Percentiles rank a stretch among this genome's conserved stretches.
Evolutionary conservation across 2,888 invertebrate genomes (phyloP).

Genomic region (Thereva unica): DNA sequence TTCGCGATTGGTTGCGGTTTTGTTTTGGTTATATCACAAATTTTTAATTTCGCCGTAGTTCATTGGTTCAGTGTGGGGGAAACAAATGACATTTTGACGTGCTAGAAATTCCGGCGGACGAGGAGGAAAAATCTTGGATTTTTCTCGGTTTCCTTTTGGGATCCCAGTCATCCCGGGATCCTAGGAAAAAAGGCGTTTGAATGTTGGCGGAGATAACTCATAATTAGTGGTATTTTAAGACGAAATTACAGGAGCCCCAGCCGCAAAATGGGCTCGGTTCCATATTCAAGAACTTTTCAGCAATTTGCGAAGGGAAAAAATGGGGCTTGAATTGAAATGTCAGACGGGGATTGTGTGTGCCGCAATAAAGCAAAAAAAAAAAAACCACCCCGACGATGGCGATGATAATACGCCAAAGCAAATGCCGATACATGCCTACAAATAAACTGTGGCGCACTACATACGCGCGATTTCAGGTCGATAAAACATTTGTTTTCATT

Average conservation of each 20-base stretch:
- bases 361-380: too few species aligned
- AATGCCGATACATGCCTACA: constrained; percentile 16
- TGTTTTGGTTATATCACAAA: constrained; percentile 23
- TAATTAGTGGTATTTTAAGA: too few species aligned
- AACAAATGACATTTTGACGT: constrained; percentile 14
- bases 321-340: neutral
- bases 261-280: too few species aligned
- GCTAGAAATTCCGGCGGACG: constrained; percentile 9
- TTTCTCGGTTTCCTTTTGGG: neutral
- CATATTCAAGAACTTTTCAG: too few species aligned
- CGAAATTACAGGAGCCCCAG: too few species aligned
- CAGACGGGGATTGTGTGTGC: constrained; percentile 1
- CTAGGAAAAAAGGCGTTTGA: too few species aligned
- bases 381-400: neutral
- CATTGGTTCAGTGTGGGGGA: neutral
- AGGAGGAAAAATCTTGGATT: neutral
- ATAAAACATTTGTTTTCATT: constrained; percentile 32
- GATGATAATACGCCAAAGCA: neutral
- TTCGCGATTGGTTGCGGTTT: neutral
- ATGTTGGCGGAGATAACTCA: too few species aligned
- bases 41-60: neutral
- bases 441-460: neutral
- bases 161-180: neutral
- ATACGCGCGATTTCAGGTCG: constrained; percentile 14
- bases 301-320: too few species aligned